phyloP scores from a whole-genome alignment of 2,888 invertebrate genomes.

The Sarcophaga subvicina region DNA sequence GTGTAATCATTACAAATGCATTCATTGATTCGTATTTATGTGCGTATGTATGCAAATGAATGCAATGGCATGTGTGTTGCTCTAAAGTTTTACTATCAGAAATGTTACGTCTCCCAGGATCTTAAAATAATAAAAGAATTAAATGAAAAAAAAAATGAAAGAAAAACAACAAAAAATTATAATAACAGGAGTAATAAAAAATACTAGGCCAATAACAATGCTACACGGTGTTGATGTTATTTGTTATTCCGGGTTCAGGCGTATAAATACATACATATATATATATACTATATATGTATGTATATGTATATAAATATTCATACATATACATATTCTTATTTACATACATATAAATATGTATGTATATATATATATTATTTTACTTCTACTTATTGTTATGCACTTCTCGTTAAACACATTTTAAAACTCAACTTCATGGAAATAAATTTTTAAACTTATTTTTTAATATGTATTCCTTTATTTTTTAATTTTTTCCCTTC shows the following conservation, averaged over 20 bases:
- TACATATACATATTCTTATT: too few relatives aligned
- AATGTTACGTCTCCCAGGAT: conserved; percentile 43
- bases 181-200: background rate
- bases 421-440: background rate
- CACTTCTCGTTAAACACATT: conserved; percentile 31
- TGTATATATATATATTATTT: background rate
- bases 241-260: background rate
- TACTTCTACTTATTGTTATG: conserved; percentile 18
- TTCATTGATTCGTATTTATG: background rate
- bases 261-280: too few relatives aligned
- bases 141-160: conserved; percentile 1
- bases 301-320: background rate
- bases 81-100: background rate
- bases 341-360: too few relatives aligned
- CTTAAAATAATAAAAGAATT: conserved; percentile 3
- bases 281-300: too few relatives aligned
- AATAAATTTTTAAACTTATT: background rate
- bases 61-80: background rate
- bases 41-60: background rate
- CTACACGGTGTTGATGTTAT: conserved; percentile 43
- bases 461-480: background rate
- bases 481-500: background rate
- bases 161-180: background rate
- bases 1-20: background rate
- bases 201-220: conserved; percentile 39